Percentiles rank a stretch among this genome's conserved stretches.
Conservation (phyloP, 2,113 vertebrate species). For the Pholis gunnellus region DNA sequence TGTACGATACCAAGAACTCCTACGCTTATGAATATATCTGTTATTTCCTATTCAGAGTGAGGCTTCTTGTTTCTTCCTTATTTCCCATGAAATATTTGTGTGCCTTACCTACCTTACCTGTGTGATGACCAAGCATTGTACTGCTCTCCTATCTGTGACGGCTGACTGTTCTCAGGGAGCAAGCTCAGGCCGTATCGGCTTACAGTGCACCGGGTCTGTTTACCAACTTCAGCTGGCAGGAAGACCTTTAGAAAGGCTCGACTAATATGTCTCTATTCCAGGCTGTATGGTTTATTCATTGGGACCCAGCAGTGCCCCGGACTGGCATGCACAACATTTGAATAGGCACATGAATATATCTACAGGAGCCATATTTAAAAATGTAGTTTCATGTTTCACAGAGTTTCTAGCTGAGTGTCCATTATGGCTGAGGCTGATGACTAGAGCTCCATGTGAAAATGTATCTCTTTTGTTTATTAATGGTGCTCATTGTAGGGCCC, state of each 20-base stretch:
- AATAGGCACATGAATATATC: slow-evolving; percentile 14
- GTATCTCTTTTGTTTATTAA: slow-evolving; percentile 67
- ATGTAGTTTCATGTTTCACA: slow-evolving; percentile 54
- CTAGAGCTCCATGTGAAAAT: slow-evolving; percentile 59
- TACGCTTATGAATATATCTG: slow-evolving; percentile 1
- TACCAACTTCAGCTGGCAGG: slow-evolving; percentile 44
- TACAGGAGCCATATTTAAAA: slow-evolving; percentile 23
- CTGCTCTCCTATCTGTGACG: slow-evolving; percentile 21
- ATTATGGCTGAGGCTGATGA: slow-evolving; percentile 32
- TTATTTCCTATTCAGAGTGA: slow-evolving; percentile 18
- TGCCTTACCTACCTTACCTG: background rate
- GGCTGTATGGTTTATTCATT: slow-evolving; percentile 46
- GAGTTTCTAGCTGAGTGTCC: slow-evolving; percentile 37
- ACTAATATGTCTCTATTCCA: background rate
- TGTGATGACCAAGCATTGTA: slow-evolving; percentile 20
- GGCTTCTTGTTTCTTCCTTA: background rate
- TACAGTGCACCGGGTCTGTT: slow-evolving; percentile 40
- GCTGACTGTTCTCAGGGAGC: slow-evolving; percentile 12
- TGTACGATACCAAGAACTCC: slow-evolving; percentile 36
- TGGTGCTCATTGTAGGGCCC: slow-evolving; percentile 69
- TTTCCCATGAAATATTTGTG: background rate
- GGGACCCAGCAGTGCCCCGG: background rate
- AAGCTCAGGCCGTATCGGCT: slow-evolving; percentile 40
- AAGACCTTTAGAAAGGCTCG: slow-evolving; percentile 28
- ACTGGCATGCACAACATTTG: slow-evolving; percentile 12